phyloP scores from a whole-genome alignment of 2,888 invertebrate species.

The Pollenia labialis region DNA sequence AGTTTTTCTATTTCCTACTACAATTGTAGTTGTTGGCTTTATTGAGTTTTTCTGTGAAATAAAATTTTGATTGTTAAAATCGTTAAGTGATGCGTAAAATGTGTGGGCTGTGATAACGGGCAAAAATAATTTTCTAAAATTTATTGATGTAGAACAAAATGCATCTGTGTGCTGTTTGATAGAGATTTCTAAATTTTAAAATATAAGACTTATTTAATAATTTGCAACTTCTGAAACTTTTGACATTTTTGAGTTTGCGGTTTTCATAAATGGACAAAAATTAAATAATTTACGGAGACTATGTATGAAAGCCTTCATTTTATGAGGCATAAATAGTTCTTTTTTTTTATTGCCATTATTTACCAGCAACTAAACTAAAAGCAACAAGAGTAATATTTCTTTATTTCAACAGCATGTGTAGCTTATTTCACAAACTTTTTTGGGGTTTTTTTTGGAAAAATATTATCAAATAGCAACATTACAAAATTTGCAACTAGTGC shows the following conservation, averaged over 20 bases:
- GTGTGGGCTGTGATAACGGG: not conserved
- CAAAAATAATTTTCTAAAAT: not conserved
- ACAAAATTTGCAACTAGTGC: conserved; percentile 5
- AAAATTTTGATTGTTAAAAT: conserved; percentile 24
- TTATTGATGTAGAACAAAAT: conserved; percentile 20
- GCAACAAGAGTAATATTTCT: conserved; percentile 12
- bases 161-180: not conserved
- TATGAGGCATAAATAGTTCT: not conserved
- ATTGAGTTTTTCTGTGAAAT: not conserved
- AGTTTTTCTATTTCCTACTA: conserved; percentile 19
- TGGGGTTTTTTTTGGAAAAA: not conserved
- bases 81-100: conserved; percentile 36
- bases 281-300: not conserved
- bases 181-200: not conserved
- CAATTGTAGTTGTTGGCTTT: not conserved
- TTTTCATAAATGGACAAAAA: not conserved
- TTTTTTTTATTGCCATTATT: conserved; percentile 26
- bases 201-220: not conserved
- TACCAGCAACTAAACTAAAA: not conserved
- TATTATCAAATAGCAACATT: not conserved
- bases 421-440: not conserved
- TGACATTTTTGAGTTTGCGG: not conserved
- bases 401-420: conserved; percentile 34
- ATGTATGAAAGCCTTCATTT: conserved; percentile 7
- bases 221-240: not conserved